Base-by-base conservation (phyloP, 1,140 invertebrate genomes). In the Wiebesia pumilae region DNA sequence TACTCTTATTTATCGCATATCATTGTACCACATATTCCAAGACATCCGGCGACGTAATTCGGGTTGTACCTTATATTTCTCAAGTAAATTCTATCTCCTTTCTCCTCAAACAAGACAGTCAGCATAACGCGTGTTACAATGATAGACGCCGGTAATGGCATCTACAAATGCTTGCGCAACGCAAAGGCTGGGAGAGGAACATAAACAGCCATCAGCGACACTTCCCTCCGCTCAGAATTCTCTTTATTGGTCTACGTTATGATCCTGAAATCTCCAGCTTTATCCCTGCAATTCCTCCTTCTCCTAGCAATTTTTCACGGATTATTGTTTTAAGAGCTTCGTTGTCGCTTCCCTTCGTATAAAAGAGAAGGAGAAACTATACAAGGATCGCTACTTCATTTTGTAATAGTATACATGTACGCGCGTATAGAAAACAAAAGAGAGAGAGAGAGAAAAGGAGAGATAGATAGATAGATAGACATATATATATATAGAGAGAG, bases 241-340 rank as follows among this genome's bases (percentile, higher is more conserved):
- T 83, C 81, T 91, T 91, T 91, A 90, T 91, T 91, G 88, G 89
- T 85, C 88, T 86, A 89, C 87, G 89, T 91, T 91, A 90, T 89
- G 90, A 89, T 88, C 81, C 88, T 86, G 79, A 89, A 91, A 81
- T 90, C 89, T 88, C 88, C 86, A 77, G 85, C 81, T 84, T 89
- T 85, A 89, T 51, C 24, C 21, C 24, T 7, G 35, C 35, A 10
- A 78, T 24, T 78, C 86, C 84, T 51, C 69, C 78, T 43, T 38
- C n/a, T 6, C 7, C 7, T 0, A 14, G 86, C 86, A 88, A 91
- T 92, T 91, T 90, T 90, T 91, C 90, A 89, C 83, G 91, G 90
- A 91, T 91, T 91, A 91, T 91, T 91, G 90, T 91, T 91, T 90
- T 87, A 90, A 90, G 89, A 86, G 85, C 85, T 88, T 30, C 62